These are phyloP conservation scores for Ariolimax columbianus DNA, from an alignment of 2,888 invertebrate species.

Conservation along the genomic window DNA sequence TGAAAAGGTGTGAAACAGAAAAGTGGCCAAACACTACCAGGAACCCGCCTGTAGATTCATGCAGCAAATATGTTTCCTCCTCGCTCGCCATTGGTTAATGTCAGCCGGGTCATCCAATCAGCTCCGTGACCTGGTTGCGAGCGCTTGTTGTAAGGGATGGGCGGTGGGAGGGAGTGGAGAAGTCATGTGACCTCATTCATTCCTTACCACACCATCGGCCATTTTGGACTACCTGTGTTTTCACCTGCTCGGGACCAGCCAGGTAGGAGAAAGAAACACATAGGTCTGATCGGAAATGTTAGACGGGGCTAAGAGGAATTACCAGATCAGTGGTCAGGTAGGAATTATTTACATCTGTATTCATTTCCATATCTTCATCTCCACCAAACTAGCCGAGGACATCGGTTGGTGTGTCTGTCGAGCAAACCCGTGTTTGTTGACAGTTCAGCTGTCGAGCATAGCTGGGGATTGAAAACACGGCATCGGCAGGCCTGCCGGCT, in stretches of 20 bases:
- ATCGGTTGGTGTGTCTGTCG: no score
- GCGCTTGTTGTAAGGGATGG: not conserved
- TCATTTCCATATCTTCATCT: no score
- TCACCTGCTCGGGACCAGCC: constrained; percentile 13
- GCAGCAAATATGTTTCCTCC: no score
- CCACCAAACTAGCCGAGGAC: no score
- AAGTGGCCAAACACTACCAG: not conserved
- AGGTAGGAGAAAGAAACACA: constrained; percentile 5
- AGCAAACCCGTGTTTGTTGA: no score
- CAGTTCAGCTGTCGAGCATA: no score
- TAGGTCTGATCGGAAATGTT: not conserved
- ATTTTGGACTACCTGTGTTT: constrained; percentile 29
- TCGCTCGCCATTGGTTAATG: not conserved
- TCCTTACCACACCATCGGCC: not conserved
- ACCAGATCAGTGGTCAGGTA: constrained; percentile 16
- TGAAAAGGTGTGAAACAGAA: not conserved
- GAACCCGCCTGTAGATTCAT: no score
- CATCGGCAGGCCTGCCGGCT: no score
- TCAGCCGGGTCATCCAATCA: constrained; percentile 11
- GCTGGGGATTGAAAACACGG: no score
- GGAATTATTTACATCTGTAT: not conserved
- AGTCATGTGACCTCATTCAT: constrained; percentile 31
- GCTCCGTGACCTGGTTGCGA: not conserved
- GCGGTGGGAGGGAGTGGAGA: not conserved
- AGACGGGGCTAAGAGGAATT: constrained; percentile 11